phyloP scores from a whole-genome alignment of 2,797 vertebrate species.

The Pipistrellus pipistrellus region DNA sequence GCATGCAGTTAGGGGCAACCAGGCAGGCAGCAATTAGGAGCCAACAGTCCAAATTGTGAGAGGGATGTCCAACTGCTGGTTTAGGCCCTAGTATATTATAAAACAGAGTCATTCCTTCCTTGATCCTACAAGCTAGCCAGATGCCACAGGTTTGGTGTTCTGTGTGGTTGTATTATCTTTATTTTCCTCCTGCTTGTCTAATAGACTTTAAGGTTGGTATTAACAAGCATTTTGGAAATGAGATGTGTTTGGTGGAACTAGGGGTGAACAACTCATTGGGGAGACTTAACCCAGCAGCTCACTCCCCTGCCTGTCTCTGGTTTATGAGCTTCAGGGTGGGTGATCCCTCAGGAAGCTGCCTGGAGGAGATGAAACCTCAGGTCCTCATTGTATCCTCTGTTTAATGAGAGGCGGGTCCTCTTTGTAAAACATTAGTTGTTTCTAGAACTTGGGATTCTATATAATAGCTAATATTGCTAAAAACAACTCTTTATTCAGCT shows the following conservation, averaged over 20 bases:
- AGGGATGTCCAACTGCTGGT: too few relatives aligned
- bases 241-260: background rate
- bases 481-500: background rate
- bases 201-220: background rate
- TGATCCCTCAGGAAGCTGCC: accelerated
- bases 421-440: background rate
- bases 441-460: background rate
- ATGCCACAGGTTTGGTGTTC: background rate
- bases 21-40: too few relatives aligned
- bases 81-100: too few relatives aligned
- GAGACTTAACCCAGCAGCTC: background rate
- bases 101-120: background rate
- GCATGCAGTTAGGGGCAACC: too few relatives aligned
- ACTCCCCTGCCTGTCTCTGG: accelerated
- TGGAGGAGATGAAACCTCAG: background rate
- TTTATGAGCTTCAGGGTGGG: too few relatives aligned
- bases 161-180: background rate
- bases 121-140: background rate
- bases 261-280: background rate
- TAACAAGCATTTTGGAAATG: background rate
- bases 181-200: background rate
- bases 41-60: too few relatives aligned
- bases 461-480: background rate
- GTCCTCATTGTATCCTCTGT: background rate
- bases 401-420: background rate